Base-by-base conservation (phyloP, 1,140 invertebrate genomes). In the Ips typographus region DNA sequence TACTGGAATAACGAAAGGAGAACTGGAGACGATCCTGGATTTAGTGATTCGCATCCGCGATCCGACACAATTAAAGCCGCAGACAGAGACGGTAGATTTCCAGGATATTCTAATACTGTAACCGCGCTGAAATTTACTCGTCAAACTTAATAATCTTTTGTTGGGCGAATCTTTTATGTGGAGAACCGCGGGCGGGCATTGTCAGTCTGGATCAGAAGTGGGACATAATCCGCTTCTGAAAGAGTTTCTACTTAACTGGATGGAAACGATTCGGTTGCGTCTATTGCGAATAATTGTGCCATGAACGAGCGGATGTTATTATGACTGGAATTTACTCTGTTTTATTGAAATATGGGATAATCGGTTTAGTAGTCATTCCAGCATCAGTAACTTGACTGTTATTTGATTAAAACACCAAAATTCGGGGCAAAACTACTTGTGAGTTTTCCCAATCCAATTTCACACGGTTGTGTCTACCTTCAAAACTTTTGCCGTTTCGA, bases 101-200 rank as follows among this genome's bases (percentile, higher is more conserved):
- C 68, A 58, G 40, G 49, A 61, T 53, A 65, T 70, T 70, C 68
- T 65, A 58, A 59, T 58, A 65, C 62, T 59, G 57, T 58, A 58
- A 47, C 56, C 8, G 64, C 56, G 51, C 55, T 59, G 59, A 70
- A 70, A 70, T 70, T 70, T 70, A 65, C 68, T 70, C 68, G 68
- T 65, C 68, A 70, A 70, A 70, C 68, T 70, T 70, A 70, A 70
- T 70, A 70, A 70, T 70, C 68, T 70, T 70, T 70, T 70, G 68
- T 70, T 70, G 62, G 49, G 49, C 51, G 62, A 62, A 70, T 70
- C 68, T 70, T 70, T 70, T 70, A 70, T 60, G 56, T 8, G 47
- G 43, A 39, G 22, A 68, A 61, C 57, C 59, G 62, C 68, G 56
- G 52, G 59, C 58, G 68, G 68, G 59, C 62, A 70, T 70, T 69